These are phyloP conservation scores for Notodonta dromedarius DNA, from an alignment of 2,888 invertebrate genomes.

Conservation along the genomic window DNA sequence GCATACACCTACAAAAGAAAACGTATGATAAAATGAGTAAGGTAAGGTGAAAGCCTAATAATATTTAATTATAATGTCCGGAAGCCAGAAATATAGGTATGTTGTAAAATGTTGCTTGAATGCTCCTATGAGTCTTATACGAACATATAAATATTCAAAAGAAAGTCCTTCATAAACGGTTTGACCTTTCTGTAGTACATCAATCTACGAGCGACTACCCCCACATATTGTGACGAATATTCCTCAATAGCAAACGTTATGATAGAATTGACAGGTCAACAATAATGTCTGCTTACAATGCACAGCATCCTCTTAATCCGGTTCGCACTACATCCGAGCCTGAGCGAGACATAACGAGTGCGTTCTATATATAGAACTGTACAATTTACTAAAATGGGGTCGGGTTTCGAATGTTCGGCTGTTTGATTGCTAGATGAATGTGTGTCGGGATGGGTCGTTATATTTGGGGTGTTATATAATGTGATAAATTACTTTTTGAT, in stretches of 20 bases:
- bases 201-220: neutral
- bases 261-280: slow-evolving; percentile 13
- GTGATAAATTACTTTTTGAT: slow-evolving; percentile 7
- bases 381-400: slow-evolving; percentile 42
- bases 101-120: too few species aligned
- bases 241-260: slow-evolving; percentile 14
- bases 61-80: too few species aligned
- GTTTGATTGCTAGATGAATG: slow-evolving; percentile 23
- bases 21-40: too few species aligned
- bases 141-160: too few species aligned
- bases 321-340: slow-evolving; percentile 19
- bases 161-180: neutral
- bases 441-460: slow-evolving; percentile 7
- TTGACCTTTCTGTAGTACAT: neutral
- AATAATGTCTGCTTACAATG: slow-evolving; percentile 13
- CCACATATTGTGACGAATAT: slow-evolving; percentile 1
- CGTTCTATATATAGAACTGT: slow-evolving; percentile 46
- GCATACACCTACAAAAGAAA: too few species aligned
- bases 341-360: slow-evolving; percentile 15
- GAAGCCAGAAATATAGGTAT: too few species aligned
- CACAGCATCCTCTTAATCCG: slow-evolving; percentile 28
- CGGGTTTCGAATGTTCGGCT: slow-evolving; percentile 23
- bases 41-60: too few species aligned
- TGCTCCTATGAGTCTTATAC: too few species aligned
- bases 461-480: slow-evolving; percentile 18